A percentile compares a stretch with the other conserved stretches of the same genome.
These are phyloP conservation scores for Champsocephalus esox DNA, from an alignment of 2,797 vertebrate genomes.

Conservation along the genomic window DNA sequence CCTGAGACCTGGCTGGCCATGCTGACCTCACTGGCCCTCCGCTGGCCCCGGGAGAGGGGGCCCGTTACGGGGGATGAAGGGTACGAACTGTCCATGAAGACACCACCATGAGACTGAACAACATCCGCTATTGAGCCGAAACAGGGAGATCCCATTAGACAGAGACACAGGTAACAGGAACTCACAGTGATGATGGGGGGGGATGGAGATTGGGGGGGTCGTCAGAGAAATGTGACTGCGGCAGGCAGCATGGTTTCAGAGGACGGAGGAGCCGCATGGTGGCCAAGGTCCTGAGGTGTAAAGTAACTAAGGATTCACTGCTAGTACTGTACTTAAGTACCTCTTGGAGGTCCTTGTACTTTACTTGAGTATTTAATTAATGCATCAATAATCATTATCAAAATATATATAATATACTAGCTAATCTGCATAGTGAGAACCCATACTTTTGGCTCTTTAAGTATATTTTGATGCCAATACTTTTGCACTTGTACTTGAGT, in stretches of 20 bases:
- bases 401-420: too few species aligned
- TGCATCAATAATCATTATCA: too few species aligned
- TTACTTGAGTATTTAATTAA: too few species aligned
- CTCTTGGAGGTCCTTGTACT: too few species aligned
- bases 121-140: conserved; percentile 93
- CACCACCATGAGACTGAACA: conserved; percentile 95
- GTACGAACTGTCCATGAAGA: conserved; percentile 93
- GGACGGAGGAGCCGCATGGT: conserved; percentile 38
- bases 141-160: conserved; percentile 88
- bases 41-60: conserved; percentile 90
- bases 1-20: conserved; percentile 98
- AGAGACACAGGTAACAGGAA: conserved; percentile 72
- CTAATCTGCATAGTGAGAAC: too few species aligned
- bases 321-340: too few species aligned
- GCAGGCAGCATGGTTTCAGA: conserved; percentile 61
- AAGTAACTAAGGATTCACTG: too few species aligned
- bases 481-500: too few species aligned
- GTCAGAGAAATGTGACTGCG: conserved; percentile 56
- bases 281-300: too few species aligned
- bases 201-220: conserved; percentile 15
- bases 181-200: conserved; percentile 54
- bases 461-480: too few species aligned
- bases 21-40: conserved; percentile 97
- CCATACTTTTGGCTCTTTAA: too few species aligned
- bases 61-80: conserved; percentile 92